Evolutionary conservation across 2,113 vertebrate genomes (phyloP).

Genomic region (Kobus ellipsiprymnus): DNA sequence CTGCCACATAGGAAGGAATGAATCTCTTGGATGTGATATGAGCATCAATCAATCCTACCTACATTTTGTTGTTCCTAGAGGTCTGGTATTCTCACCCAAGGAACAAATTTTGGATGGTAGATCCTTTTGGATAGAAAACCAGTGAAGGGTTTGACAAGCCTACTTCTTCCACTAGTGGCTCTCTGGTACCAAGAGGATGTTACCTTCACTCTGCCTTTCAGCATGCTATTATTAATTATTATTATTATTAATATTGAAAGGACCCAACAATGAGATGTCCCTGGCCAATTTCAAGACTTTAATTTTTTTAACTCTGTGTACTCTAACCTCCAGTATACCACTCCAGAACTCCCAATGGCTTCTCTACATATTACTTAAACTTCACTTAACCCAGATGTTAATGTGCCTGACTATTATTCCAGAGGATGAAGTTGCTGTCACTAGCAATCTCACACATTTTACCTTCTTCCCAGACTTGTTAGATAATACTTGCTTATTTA

Average conservation of each 20-base stretch:
- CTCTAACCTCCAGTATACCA: background rate
- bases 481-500: constrained; percentile 76
- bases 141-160: background rate
- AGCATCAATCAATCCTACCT: background rate
- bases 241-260: background rate
- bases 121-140: background rate
- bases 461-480: constrained; percentile 25
- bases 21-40: background rate
- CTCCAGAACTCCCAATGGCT: background rate
- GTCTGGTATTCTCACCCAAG: background rate
- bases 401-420: constrained; percentile 86
- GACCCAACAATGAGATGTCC: constrained; percentile 66
- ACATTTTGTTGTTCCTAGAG: background rate
- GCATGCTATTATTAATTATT: background rate
- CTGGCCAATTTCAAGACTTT: constrained; percentile 48
- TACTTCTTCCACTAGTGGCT: background rate
- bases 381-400: constrained; percentile 73
- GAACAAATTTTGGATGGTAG: background rate
- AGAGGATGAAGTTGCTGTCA: constrained; percentile 78
- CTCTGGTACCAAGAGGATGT: background rate
- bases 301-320: constrained; percentile 64
- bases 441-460: constrained; percentile 82
- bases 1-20: background rate
- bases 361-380: background rate
- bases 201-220: background rate